Evolutionary conservation across 2,888 invertebrate genomes (phyloP).

Genomic region (Alsophila aescularia): DNA sequence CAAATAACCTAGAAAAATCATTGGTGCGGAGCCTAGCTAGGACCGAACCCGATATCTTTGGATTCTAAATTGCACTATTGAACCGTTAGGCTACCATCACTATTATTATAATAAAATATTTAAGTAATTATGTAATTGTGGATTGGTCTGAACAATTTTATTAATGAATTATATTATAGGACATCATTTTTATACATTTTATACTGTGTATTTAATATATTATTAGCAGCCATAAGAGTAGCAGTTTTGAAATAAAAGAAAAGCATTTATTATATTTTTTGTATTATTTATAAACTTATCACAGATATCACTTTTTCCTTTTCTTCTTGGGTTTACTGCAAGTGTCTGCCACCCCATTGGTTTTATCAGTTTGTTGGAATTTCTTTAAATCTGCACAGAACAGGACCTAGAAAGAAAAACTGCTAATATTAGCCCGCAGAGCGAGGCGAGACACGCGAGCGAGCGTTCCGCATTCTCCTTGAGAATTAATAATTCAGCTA

Average conservation of each 20-base stretch:
- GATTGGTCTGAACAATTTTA: no score
- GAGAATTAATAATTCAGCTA: no score
- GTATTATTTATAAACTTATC: slow-evolving; percentile 23
- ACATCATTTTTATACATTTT: neutral
- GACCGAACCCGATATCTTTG: no score
- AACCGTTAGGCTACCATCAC: no score
- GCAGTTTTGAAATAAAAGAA: slow-evolving; percentile 3
- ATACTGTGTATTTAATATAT: neutral
- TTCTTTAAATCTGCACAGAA: slow-evolving; percentile 92
- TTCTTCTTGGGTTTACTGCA: slow-evolving; percentile 62
- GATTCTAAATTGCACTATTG: no score
- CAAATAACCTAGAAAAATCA: no score
- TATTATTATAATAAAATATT: no score
- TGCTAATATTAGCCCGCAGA: neutral
- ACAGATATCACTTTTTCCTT: slow-evolving; percentile 47
- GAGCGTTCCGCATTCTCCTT: no score
- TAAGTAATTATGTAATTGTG: no score
- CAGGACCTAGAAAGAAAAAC: slow-evolving; percentile 83
- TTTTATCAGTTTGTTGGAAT: slow-evolving; percentile 79
- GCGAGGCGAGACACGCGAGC: no score
- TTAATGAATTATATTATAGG: no score
- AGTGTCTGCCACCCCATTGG: slow-evolving; percentile 32
- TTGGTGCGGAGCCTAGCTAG: no score
- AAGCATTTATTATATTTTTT: slow-evolving; percentile 12
- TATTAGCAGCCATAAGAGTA: neutral